A percentile compares a stretch with the other conserved stretches of the same genome.
Evolutionary conservation across 2,888 invertebrate species (phyloP).

Genomic region (Drosophila mulleri): DNA sequence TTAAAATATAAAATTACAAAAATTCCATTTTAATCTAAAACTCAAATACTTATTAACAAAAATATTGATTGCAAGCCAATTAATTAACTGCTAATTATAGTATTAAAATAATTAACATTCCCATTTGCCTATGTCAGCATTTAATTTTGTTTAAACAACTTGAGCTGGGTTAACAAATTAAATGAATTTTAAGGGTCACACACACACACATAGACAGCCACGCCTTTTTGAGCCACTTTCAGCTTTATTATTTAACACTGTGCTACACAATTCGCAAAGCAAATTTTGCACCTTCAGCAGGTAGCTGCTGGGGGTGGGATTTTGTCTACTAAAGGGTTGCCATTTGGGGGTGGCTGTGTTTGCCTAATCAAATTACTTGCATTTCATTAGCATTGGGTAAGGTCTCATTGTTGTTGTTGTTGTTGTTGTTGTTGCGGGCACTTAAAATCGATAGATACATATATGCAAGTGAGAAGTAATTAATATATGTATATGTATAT

Average conservation of each 20-base stretch:
- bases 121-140: background rate
- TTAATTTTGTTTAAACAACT: background rate
- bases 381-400: conserved; percentile 56
- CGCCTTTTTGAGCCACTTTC: conserved; percentile 28
- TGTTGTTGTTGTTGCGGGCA: background rate
- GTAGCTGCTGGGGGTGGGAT: background rate
- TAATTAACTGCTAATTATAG: no score
- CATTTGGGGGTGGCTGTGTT: conserved; percentile 11
- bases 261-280: conserved; percentile 10
- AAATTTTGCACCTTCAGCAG: conserved; percentile 34
- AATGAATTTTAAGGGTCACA: conserved; percentile 17
- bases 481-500: background rate
- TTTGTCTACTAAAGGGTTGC: conserved; percentile 32
- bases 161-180: background rate
- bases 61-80: no score
- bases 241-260: conserved; percentile 30
- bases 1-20: no score
- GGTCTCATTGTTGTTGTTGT: conserved; percentile 2
- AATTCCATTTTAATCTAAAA: no score
- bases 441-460: conserved; percentile 38
- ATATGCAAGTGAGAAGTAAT: background rate
- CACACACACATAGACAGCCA: conserved; percentile 24
- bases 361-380: conserved; percentile 65
- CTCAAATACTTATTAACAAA: no score
- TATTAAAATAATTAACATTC: background rate